These are phyloP conservation scores for Proctacanthus coquilletti DNA, from an alignment of 1,140 invertebrate species.

Conservation along the genomic window DNA sequence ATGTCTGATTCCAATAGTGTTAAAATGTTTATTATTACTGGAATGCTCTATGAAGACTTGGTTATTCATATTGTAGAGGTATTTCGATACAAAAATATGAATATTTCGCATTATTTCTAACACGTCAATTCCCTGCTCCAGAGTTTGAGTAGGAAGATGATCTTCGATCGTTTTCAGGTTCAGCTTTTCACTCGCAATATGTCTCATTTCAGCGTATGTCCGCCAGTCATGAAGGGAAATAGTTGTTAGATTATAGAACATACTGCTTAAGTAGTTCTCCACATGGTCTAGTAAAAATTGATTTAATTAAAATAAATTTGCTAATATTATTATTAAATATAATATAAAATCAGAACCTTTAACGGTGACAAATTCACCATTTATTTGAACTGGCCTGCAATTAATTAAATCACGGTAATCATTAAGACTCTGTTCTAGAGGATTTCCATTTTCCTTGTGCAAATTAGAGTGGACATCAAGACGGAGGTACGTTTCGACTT, in stretches of 20 bases:
- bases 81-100: slow-evolving; percentile 85
- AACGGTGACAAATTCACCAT: slow-evolving; percentile 22
- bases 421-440: slow-evolving; percentile 15
- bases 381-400: slow-evolving; percentile 30
- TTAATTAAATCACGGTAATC: slow-evolving; percentile 34
- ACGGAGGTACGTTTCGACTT: slow-evolving; percentile 81
- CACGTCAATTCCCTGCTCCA: slow-evolving; percentile 96
- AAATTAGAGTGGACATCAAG: slow-evolving; percentile 83
- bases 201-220: slow-evolving; percentile 92
- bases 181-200: slow-evolving; percentile 77
- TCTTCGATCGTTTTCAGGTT: slow-evolving; percentile 70
- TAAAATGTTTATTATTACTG: slow-evolving; percentile 87
- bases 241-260: slow-evolving; percentile 95
- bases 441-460: slow-evolving; percentile 44
- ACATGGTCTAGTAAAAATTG: too few species aligned
- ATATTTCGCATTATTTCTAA: slow-evolving; percentile 97
- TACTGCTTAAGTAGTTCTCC: slow-evolving; percentile 85
- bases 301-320: slow-evolving; percentile 8
- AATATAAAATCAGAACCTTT: slow-evolving; percentile 19
- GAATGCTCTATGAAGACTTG: slow-evolving; percentile 90
- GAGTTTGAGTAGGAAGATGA: slow-evolving; percentile 86
- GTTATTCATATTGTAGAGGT: slow-evolving; percentile 92
- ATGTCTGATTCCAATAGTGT: slow-evolving; percentile 90
- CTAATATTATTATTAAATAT: slow-evolving; percentile 31
- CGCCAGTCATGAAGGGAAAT: slow-evolving; percentile 96